Evolutionary conservation across 2,113 vertebrate species (phyloP).

Genomic region (Cynocephalus volans): DNA sequence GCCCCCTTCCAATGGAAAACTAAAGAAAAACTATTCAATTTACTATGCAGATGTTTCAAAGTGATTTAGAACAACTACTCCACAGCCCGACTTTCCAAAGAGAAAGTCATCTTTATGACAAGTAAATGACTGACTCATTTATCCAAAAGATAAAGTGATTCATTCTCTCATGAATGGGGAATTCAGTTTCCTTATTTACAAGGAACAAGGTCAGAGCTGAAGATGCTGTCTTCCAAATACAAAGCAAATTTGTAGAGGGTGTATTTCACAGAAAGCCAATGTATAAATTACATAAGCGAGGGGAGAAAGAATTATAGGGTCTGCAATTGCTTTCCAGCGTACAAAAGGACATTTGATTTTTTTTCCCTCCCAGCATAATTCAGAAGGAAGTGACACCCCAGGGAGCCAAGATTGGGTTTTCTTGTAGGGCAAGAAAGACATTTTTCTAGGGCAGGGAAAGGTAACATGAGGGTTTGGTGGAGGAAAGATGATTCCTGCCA

Average conservation of each 20-base stretch:
- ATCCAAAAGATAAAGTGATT: slow-evolving; percentile 79
- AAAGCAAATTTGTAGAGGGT: slow-evolving; percentile 69
- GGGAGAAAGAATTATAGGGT: slow-evolving; percentile 55
- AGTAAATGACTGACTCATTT: slow-evolving; percentile 70
- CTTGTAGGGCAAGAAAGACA: slow-evolving; percentile 67
- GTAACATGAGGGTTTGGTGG: neutral
- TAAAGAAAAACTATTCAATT: slow-evolving; percentile 61
- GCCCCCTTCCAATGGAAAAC: slow-evolving; percentile 50
- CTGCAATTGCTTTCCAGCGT: slow-evolving; percentile 65
- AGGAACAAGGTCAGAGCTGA: slow-evolving; percentile 79
- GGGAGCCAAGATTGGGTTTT: slow-evolving; percentile 76
- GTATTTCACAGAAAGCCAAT: slow-evolving; percentile 77
- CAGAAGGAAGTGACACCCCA: slow-evolving; percentile 73
- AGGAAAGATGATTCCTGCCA: neutral
- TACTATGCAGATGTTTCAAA: slow-evolving; percentile 65
- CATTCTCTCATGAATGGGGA: slow-evolving; percentile 64
- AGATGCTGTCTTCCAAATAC: slow-evolving; percentile 73
- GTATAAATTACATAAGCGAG: slow-evolving; percentile 75
- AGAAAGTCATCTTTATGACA: slow-evolving; percentile 66
- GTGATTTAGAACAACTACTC: slow-evolving; percentile 69
- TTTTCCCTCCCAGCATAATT: slow-evolving; percentile 71
- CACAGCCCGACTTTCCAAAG: slow-evolving; percentile 48
- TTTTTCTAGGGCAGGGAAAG: slow-evolving; percentile 67
- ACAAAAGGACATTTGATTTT: slow-evolving; percentile 77
- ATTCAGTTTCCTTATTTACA: slow-evolving; percentile 79